phyloP scores from a whole-genome alignment of 2,888 invertebrate species.

The Chouioia cunea region DNA sequence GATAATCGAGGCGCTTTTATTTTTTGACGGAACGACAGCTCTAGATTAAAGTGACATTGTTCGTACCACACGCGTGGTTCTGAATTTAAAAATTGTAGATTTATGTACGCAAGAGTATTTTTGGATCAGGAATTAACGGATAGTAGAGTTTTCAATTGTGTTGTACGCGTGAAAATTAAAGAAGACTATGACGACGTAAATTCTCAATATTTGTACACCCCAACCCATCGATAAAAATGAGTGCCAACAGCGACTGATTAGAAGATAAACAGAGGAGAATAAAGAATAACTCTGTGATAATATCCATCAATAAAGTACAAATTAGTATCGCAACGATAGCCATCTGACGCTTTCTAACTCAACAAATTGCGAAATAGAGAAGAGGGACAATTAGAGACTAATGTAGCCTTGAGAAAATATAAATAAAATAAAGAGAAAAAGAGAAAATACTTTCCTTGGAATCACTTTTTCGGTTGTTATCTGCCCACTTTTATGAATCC shows the following conservation, averaged over 20 bases:
- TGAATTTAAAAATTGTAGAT: slow-evolving; percentile 17
- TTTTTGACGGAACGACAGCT: not conserved
- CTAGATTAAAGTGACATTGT: not conserved
- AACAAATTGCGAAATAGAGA: slow-evolving; percentile 11
- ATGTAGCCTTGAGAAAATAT: slow-evolving; percentile 24
- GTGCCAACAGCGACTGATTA: not conserved
- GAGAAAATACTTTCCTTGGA: slow-evolving; percentile 12
- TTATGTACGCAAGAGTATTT: not conserved
- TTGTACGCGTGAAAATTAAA: too few relatives aligned
- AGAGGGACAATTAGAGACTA: not conserved
- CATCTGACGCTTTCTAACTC: not conserved
- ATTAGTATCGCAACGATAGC: slow-evolving; percentile 8
- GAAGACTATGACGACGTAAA: too few relatives aligned
- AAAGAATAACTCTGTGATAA: not conserved
- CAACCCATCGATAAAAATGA: too few relatives aligned
- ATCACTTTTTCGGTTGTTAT: slow-evolving; percentile 16
- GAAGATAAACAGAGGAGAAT: not conserved
- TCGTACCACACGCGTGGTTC: not conserved
- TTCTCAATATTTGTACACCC: too few relatives aligned
- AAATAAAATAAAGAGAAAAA: too few relatives aligned
- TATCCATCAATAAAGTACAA: slow-evolving; percentile 3
- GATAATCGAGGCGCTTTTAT: not conserved
- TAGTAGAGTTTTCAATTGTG: too few relatives aligned
- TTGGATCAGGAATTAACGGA: too few relatives aligned
- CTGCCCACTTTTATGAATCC: not conserved